Base-by-base conservation (phyloP, 64 coral and sea anemone species). In the Stichodactyla mertensii region DNA sequence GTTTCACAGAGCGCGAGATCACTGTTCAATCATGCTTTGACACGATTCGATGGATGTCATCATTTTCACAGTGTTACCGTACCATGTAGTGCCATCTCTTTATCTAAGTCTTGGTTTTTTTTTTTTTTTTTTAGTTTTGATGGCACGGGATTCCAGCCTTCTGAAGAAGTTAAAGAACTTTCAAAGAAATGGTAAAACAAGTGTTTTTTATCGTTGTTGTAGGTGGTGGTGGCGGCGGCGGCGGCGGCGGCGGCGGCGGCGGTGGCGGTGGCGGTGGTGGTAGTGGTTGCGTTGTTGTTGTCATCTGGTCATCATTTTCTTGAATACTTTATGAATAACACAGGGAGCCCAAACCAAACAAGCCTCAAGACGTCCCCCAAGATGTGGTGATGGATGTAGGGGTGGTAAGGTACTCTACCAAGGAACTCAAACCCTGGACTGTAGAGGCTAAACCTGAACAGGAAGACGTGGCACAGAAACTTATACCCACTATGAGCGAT, bases 401-500 rank as follows among this genome's bases (percentile, higher is more conserved):
- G 11, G 97, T 99, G 10, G 90, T 95, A 3, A 70, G 93, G 26
- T 95, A 95, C 52, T 89, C 77, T 56, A 61, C 90, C 4, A 89
- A 89, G 55, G 97, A 95, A 22, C 86, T 95, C 52, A 85, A 91
- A 90, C 93, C 93, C 10, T 78, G 89, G 55, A 89, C 84, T 13
- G 52, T 92, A 10, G 90, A 99, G 52, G 97, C 97, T 26, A 99
- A 99, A 71, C 89, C 86, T 16, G 97, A 99, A 82, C 89, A 94
- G 23, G 90, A 89, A 52, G 93, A 94, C 52, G 78, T 92, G 54
- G 86, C 88, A 59, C 93, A 99, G 78, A 99, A 99, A 83, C 80
- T 99, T 20, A 99, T 99, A 80, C 97, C 97, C 4, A 92, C 91
- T n/a, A 89, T 95, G 12, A 95, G 93, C 86, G 97, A 99, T 60